These are phyloP conservation scores for Aplysia californica DNA, from an alignment of 1,140 invertebrate species.

Conservation along the genomic window DNA sequence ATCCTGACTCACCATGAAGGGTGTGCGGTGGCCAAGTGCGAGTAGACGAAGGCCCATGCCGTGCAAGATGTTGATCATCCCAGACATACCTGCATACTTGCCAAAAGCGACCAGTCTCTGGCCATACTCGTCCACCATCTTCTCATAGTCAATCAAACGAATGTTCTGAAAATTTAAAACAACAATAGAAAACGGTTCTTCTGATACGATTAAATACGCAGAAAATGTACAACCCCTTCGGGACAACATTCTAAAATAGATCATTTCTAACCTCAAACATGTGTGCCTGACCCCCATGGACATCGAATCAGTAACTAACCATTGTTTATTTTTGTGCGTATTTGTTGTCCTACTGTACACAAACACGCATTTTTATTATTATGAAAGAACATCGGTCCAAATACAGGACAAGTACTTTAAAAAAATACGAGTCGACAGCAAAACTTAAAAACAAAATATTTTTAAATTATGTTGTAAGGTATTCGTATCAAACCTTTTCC, in stretches of 20 bases:
- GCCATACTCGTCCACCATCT: constrained; percentile 89
- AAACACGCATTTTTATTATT: too few species aligned
- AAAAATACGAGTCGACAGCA: too few species aligned
- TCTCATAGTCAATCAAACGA: constrained; percentile 97
- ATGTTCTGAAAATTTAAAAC: constrained; percentile 80
- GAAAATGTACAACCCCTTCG: too few species aligned
- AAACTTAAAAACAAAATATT: neutral
- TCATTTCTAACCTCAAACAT: too few species aligned
- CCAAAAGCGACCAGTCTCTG: constrained; percentile 97
- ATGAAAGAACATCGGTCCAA: too few species aligned
- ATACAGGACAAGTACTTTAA: neutral
- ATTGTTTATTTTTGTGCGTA: too few species aligned
- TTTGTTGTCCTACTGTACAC: too few species aligned
- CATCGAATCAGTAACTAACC: too few species aligned
- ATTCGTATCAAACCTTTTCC: constrained; percentile 65
- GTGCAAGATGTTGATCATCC: constrained; percentile 99
- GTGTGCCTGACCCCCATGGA: too few species aligned
- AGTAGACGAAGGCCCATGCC: constrained; percentile 93
- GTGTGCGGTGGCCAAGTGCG: constrained; percentile 97
- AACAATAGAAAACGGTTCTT: too few species aligned
- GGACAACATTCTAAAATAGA: too few species aligned
- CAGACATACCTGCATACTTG: constrained; percentile 98
- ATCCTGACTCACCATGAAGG: constrained; percentile 95
- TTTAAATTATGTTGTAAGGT: neutral
- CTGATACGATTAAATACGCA: too few species aligned